phyloP scores from a whole-genome alignment of 2,888 invertebrate species.

The Machimus atricapillus region DNA sequence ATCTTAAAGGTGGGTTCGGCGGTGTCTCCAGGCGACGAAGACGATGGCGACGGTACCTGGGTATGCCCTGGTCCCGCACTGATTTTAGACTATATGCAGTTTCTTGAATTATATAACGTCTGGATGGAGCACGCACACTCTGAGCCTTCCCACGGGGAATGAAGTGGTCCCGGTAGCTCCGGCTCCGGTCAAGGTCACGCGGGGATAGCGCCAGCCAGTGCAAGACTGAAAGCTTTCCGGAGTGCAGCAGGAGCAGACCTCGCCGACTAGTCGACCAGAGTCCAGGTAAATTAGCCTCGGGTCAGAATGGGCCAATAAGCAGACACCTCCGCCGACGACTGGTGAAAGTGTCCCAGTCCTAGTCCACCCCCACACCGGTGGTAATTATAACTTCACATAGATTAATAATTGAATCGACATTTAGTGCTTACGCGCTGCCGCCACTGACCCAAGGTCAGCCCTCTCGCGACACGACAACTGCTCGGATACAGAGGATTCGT shows the following conservation, averaged over 20 bases:
- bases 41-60: background rate
- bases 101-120: constrained; percentile 23
- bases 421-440: background rate
- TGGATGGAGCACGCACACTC: constrained; percentile 26
- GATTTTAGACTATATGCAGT: constrained; percentile 8
- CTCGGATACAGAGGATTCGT: background rate
- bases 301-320: background rate
- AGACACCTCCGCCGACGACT: background rate
- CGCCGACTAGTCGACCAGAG: background rate
- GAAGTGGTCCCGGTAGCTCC: background rate
- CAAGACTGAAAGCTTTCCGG: background rate
- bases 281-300: background rate
- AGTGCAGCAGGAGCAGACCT: background rate
- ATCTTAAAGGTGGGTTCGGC: background rate
- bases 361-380: background rate
- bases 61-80: background rate
- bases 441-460: constrained; percentile 2
- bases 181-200: constrained; percentile 35
- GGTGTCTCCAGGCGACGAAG: background rate
- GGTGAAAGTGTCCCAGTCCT: background rate
- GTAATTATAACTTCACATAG: background rate
- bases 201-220: background rate
- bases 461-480: background rate
- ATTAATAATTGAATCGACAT: background rate
- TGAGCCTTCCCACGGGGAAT: background rate